These are phyloP conservation scores for Pegea sp. DNA, from an alignment of 23 tunicate genomes.

Conservation along the genomic window DNA sequence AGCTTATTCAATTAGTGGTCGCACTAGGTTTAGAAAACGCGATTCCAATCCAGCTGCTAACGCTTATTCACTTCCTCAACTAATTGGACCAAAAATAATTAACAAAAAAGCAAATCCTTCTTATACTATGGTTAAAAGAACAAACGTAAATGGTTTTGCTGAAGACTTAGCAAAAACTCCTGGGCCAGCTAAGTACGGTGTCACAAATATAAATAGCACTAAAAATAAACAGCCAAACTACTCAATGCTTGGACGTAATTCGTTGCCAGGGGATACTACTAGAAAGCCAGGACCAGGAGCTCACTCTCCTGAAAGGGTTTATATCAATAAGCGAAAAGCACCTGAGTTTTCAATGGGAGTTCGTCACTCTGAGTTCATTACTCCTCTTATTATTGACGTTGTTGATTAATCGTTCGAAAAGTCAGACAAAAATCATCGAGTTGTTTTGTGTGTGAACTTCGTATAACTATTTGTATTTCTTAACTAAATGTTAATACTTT, in stretches of 20 bases:
- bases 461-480: too few species aligned
- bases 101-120: slow-evolving; percentile 58
- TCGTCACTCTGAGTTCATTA: slow-evolving; percentile 76
- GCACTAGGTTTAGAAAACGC: slow-evolving; percentile 65
- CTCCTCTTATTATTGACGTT: slow-evolving; percentile 88
- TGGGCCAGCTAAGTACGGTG: slow-evolving; percentile 81
- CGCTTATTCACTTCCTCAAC: slow-evolving; percentile 58
- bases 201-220: slow-evolving; percentile 18
- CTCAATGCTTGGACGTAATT: slow-evolving; percentile 82
- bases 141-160: slow-evolving; percentile 51
- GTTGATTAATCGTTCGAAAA: too few species aligned
- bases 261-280: slow-evolving; percentile 82
- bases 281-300: slow-evolving; percentile 89
- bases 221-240: slow-evolving; percentile 59
- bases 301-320: slow-evolving; percentile 82
- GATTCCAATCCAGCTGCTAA: slow-evolving; percentile 84
- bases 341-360: slow-evolving; percentile 76
- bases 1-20: slow-evolving; percentile 58
- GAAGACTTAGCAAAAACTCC: slow-evolving; percentile 80
- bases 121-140: slow-evolving; percentile 68
- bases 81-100: slow-evolving; percentile 65
- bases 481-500: too few species aligned
- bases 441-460: too few species aligned
- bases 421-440: too few species aligned
- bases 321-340: slow-evolving; percentile 40